Conservation (phyloP, 2,113 vertebrate genomes). For the Centrocercus urophasianus region DNA sequence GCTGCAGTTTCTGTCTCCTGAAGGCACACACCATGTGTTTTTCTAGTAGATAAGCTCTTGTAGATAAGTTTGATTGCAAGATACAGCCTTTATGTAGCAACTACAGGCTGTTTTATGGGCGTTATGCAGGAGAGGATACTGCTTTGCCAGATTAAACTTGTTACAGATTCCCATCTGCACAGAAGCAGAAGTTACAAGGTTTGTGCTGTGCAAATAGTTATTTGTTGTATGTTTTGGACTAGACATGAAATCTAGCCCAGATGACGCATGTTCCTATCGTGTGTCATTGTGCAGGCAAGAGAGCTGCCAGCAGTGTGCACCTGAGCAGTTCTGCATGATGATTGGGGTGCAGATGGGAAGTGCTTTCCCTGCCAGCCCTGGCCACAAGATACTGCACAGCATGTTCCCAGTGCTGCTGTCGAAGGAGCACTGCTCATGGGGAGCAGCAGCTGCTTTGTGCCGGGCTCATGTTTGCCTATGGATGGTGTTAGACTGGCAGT, state of each 20-base stretch:
- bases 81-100: neutral
- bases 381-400: neutral
- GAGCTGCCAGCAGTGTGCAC: constrained; percentile 41
- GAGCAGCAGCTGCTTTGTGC: neutral
- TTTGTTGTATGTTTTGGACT: constrained; percentile 38
- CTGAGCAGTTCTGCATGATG: neutral
- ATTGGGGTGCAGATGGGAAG: rapidly evolving
- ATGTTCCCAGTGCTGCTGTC: neutral
- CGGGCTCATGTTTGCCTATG: neutral
- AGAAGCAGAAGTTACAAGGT: constrained; percentile 36
- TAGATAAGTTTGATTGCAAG: neutral
- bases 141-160: constrained; percentile 47
- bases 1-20: neutral
- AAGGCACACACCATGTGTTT: neutral
- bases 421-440: neutral
- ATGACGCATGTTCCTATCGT: neutral
- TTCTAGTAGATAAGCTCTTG: neutral
- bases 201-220: constrained; percentile 50
- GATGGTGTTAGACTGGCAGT: neutral
- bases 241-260: constrained; percentile 31
- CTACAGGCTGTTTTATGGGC: neutral
- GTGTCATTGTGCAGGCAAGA: constrained; percentile 5
- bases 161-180: constrained; percentile 47
- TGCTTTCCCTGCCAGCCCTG: neutral
- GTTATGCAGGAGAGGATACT: neutral